Base-by-base conservation (phyloP, 2,888 invertebrate genomes). In the Theodoxus fluviatilis region DNA sequence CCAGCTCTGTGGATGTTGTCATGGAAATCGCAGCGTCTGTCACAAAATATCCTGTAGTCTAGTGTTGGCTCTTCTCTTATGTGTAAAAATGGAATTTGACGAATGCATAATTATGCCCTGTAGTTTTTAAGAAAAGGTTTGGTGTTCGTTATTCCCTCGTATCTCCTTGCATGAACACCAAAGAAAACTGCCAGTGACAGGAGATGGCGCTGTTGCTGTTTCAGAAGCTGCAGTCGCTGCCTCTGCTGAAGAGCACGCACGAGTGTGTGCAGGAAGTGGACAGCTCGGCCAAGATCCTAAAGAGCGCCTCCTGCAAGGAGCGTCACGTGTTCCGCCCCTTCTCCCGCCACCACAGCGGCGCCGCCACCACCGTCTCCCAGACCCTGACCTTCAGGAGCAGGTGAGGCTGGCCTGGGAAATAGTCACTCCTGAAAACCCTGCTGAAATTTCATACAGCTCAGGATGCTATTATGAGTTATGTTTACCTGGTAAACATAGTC, bases 321-420 rank as follows among this genome's bases (percentile, higher is more conserved):
- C 90, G 90, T 65, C 94, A 94, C 85, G 86, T 92, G 25, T 93
- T 92, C 88, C 89, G 90, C 55, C 94, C 94, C 0, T 92, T 94
- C 88, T 92, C 93, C 52, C 83, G 84, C 57, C 84, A 84, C 1
- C 81, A 85, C 47, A 88, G 85, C 73, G 89, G 89, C 0, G 88
- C 89, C 12, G 76, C 83, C 35, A 89, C 89, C 25, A 82, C 82
- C 31, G 84, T 88, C 38, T 78, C 79, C 3, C 89, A 88, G 80
- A 85, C 79, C 67, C 77, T 86, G 61, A 79, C 70, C 47, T 83
- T 79, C 76, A 72, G 90, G 74, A 89, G 93, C 70, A 91, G 92
- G 84, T 72, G 52, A 22, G 89, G 90, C 31, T 92, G 92, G 2
- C 87, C 92, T 12, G 88, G n/a, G n/a, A n/a, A n/a, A n/a, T n/a